phyloP scores from a whole-genome alignment of 2,888 invertebrate species.

The Polymixis lichenea region DNA sequence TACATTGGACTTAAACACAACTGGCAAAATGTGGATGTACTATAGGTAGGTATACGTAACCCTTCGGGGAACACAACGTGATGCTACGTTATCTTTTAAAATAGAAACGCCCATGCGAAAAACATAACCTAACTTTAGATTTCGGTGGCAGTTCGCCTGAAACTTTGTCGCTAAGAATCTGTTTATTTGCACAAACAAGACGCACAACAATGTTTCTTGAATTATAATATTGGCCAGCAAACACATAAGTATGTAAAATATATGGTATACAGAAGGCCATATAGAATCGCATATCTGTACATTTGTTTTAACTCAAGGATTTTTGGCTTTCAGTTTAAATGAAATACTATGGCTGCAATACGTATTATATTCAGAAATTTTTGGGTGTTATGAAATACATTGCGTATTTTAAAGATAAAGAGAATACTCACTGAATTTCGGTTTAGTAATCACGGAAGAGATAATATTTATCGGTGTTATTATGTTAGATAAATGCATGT shows the following conservation, averaged over 20 bases:
- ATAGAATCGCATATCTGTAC: conserved; percentile 1
- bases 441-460: not conserved
- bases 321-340: conserved; percentile 6
- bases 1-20: not conserved
- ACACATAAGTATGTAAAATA: conserved; percentile 26
- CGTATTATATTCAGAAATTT: not conserved
- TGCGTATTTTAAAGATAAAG: not conserved
- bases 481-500: conserved; percentile 11
- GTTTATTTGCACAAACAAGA: conserved; percentile 47
- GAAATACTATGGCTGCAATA: conserved; percentile 4
- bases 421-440: not conserved
- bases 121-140: conserved; percentile 32
- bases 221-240: conserved; percentile 49
- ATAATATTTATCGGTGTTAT: not conserved
- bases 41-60: not conserved
- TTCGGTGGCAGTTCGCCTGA: conserved; percentile 46
- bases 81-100: conserved; percentile 17
- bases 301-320: conserved; percentile 33
- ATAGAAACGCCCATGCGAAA: conserved; percentile 11
- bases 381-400: not conserved
- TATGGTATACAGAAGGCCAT: conserved; percentile 15
- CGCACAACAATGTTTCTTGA: conserved; percentile 40
- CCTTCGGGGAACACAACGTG: accelerated
- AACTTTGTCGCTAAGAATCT: conserved; percentile 53
- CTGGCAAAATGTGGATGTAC: not conserved